Evolutionary conservation across 1,140 invertebrate species (phyloP).

Genomic region (Drosophila tropicalis): DNA sequence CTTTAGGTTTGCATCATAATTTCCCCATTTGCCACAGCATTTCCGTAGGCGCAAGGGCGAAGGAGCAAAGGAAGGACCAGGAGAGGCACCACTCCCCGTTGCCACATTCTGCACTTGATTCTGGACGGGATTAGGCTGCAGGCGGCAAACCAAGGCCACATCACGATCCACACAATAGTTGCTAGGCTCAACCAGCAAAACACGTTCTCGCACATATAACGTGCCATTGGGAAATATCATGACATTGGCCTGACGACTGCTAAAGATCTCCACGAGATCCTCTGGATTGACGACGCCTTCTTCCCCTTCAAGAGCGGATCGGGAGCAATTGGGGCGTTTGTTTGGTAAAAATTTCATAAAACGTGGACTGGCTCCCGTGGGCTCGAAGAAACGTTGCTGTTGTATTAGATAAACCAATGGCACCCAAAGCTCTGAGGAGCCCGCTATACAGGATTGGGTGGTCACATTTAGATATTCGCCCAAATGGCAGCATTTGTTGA

Average conservation of each 20-base stretch:
- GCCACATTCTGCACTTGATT: slow-evolving; percentile 65
- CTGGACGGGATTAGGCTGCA: slow-evolving; percentile 16
- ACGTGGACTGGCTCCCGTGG: slow-evolving; percentile 56
- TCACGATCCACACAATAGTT: slow-evolving; percentile 86
- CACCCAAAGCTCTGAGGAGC: slow-evolving; percentile 67
- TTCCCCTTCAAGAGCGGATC: slow-evolving; percentile 9
- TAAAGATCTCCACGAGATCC: slow-evolving; percentile 54
- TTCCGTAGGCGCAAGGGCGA: slow-evolving; percentile 83
- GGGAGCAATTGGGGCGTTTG: slow-evolving; percentile 50
- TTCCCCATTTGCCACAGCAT: slow-evolving; percentile 85
- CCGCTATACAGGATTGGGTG: slow-evolving; percentile 60
- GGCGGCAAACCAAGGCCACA: slow-evolving; percentile 85
- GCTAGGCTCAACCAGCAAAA: slow-evolving; percentile 75
- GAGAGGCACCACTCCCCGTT: slow-evolving; percentile 41
- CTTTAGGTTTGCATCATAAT: slow-evolving; percentile 85
- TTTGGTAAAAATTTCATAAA: slow-evolving; percentile 74
- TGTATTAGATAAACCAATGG: slow-evolving; percentile 70
- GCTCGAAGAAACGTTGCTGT: slow-evolving; percentile 61
- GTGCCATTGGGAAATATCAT: slow-evolving; percentile 85
- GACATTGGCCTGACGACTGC: slow-evolving; percentile 54
- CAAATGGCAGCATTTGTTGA: slow-evolving; percentile 81
- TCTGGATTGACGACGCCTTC: background rate
- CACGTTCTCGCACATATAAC: slow-evolving; percentile 83
- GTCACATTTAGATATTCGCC: slow-evolving; percentile 70
- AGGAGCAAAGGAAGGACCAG: slow-evolving; percentile 19